A percentile compares a stretch with the other conserved stretches of the same genome.
Conservation (phyloP, 2,888 invertebrate species). For the Epiperipatus broadwayi region DNA sequence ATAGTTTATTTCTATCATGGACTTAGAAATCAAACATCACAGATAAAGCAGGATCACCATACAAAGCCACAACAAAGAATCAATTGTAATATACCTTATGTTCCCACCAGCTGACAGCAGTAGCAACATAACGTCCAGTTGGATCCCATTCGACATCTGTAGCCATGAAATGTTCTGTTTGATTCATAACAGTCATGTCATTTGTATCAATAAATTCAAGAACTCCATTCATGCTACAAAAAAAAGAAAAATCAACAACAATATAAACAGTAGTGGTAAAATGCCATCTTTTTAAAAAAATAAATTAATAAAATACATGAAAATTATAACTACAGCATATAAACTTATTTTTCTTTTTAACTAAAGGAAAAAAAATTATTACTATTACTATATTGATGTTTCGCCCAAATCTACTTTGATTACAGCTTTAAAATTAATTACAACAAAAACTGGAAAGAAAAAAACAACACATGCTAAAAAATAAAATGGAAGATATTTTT, state of each 20-base stretch:
- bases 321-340: background rate
- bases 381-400: too few species aligned
- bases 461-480: too few species aligned
- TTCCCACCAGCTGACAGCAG: conserved; percentile 85
- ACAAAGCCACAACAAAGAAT: background rate
- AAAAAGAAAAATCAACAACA: background rate
- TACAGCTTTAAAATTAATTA: too few species aligned
- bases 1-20: too few species aligned
- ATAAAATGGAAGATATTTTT: too few species aligned
- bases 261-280: too few species aligned
- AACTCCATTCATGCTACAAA: conserved; percentile 52
- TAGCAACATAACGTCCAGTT: conserved; percentile 87
- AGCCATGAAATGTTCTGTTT: conserved; percentile 72
- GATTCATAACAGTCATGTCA: conserved; percentile 85
- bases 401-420: too few species aligned
- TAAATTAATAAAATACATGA: background rate
- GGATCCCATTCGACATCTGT: conserved; percentile 99
- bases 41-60: too few species aligned
- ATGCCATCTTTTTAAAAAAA: too few species aligned
- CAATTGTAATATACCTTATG: conserved; percentile 65
- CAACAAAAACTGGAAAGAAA: too few species aligned
- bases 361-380: too few species aligned
- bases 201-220: conserved; percentile 87
- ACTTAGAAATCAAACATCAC: too few species aligned
- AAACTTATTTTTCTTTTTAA: background rate